Base-by-base conservation (phyloP, 1,140 invertebrate species). In the Aleiodes sp. region DNA sequence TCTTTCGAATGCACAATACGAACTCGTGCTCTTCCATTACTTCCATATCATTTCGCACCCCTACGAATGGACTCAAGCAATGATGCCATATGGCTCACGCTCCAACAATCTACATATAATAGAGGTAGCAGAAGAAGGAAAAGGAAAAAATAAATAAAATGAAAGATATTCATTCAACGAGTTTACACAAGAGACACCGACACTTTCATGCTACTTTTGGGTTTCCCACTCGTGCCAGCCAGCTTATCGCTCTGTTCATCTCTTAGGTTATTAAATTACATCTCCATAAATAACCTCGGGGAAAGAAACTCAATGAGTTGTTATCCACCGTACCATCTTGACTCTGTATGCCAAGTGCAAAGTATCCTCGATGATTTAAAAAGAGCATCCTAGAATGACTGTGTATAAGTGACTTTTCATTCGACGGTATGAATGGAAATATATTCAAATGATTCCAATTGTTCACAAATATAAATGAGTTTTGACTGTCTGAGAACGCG, bases 11-110 rank as follows among this genome's bases (percentile, higher is more conserved):
- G 80, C 78, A 79, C 81, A 81, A 81, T 77, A 79, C 78, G 77
- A 76, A 70, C 75, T 39, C 59, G 41, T 29, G 33, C 61, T 68
- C 80, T 80, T 79, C 82, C 77, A 85, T 86, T 86, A 86, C 84
- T 85, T 86, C 84, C 83, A 84, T 85, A 84, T 86, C 83, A 85
- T 86, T 86, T 85, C 83, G 74, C 84, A 85, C 84, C 84, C 83
- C 75, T 78, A 76, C 76, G 81, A 79, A 71, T 66, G 67, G 71
- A 61, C 72, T 69, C 52, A 33, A 56, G 64, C 66, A 56, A 70
- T 39, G 61, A 70, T 75, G 71, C 82, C 85, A 86, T 86, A 86
- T 86, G 85, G 84, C 81, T 72, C 63, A 67, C 70, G 59, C 33
- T 35, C 10, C 35, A 29, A 65, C 19, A n/a, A 24, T 28, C n/a